Conservation (phyloP, 2,797 vertebrate species). For the Girardinus metallicus region DNA sequence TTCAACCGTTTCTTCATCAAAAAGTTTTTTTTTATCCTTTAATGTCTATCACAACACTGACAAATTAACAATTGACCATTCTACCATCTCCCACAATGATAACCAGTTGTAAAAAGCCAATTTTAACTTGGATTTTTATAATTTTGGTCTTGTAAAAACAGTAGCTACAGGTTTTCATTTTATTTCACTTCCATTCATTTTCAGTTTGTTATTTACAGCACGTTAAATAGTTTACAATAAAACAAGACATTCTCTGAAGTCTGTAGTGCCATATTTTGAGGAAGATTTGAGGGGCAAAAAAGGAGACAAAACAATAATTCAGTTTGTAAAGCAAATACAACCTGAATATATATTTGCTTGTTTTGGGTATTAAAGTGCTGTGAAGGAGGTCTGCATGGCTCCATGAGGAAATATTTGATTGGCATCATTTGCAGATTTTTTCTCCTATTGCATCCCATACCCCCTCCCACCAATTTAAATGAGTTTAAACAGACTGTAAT, state of each 20-base stretch:
- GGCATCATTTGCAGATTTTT: background rate
- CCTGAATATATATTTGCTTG: background rate
- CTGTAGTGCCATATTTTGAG: background rate
- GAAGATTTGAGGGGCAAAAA: background rate
- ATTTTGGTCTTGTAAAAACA: background rate
- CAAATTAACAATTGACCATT: background rate
- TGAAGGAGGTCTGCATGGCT: background rate
- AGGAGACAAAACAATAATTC: background rate
- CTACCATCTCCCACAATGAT: background rate
- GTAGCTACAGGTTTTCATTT: background rate
- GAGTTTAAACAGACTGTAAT: background rate
- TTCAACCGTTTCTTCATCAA: background rate
- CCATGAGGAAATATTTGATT: background rate
- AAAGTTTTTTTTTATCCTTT: background rate
- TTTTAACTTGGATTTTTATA: background rate
- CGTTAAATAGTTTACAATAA: background rate
- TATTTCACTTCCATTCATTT: too few relatives aligned
- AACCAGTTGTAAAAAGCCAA: background rate
- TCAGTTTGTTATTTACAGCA: too few relatives aligned
- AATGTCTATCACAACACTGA: background rate
- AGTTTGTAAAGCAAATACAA: background rate
- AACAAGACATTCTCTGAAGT: too few relatives aligned
- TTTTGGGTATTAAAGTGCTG: background rate
- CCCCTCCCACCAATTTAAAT: background rate
- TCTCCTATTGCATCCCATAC: background rate